Conservation (phyloP, 2,113 vertebrate species). For the Psittacara wagleri region DNA sequence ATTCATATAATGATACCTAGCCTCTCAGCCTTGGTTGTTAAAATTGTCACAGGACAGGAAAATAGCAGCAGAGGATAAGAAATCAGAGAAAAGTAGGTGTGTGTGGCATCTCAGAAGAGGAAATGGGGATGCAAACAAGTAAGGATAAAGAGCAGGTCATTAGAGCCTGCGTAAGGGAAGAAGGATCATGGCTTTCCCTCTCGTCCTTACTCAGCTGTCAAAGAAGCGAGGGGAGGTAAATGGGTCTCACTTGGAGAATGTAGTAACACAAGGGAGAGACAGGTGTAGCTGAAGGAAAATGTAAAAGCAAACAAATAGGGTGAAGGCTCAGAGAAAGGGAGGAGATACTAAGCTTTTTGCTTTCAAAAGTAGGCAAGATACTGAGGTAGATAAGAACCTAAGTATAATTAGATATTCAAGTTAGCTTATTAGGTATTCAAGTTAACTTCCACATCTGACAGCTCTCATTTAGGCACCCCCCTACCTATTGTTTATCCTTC, state of each 20-base stretch:
- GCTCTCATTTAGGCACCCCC: background rate
- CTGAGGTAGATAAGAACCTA: background rate
- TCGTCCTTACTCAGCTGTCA: background rate
- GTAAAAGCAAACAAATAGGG: background rate
- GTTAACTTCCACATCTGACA: background rate
- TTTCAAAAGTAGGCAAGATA: background rate
- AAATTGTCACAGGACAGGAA: background rate
- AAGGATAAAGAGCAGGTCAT: background rate
- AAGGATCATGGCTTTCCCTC: background rate
- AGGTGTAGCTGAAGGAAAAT: background rate
- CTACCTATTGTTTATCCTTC: background rate
- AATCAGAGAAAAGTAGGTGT: background rate
- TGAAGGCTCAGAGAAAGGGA: background rate
- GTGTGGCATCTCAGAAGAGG: background rate
- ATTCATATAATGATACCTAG: background rate
- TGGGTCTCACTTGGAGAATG: background rate
- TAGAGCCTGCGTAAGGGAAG: background rate
- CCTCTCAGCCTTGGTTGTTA: background rate
- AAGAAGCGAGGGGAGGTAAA: background rate
- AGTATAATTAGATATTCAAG: background rate
- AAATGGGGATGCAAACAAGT: background rate
- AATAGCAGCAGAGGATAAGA: background rate
- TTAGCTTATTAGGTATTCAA: background rate
- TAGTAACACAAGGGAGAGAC: background rate
- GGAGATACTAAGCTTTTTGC: background rate